Evolutionary conservation across 2,113 vertebrate species (phyloP).

Genomic region (Eurypyga helias): DNA sequence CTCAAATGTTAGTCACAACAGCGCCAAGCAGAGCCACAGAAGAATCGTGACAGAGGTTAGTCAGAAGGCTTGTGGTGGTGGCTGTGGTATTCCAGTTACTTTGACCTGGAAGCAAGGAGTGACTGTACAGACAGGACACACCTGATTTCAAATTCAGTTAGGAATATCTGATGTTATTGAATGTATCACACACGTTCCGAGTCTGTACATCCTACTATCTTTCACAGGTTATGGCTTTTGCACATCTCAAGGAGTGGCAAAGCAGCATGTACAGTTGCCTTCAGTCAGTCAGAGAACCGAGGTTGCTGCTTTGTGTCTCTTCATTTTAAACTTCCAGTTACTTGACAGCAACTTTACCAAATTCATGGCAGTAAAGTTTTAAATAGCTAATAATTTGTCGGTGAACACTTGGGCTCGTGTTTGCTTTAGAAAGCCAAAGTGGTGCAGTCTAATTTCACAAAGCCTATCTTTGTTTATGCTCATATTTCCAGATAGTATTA

Average conservation of each 20-base stretch:
- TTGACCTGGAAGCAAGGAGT: background rate
- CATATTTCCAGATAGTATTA: background rate
- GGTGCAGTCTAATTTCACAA: background rate
- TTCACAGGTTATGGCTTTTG: background rate
- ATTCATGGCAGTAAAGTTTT: background rate
- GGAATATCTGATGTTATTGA: background rate
- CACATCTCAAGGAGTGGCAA: background rate
- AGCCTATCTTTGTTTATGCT: background rate
- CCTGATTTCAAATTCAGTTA: background rate
- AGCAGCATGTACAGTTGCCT: background rate
- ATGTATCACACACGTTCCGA: fast-evolving
- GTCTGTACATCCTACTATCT: background rate
- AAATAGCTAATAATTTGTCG: background rate
- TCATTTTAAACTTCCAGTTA: background rate
- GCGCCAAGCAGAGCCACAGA: background rate
- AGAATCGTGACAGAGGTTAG: background rate
- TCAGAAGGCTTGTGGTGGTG: background rate
- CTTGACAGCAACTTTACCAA: background rate
- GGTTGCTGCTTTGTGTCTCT: background rate
- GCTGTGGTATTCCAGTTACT: background rate
- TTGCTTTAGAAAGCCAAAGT: background rate
- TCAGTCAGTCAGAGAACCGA: background rate
- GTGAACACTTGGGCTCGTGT: background rate
- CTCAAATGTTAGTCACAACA: background rate
- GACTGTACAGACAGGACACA: background rate